These are phyloP conservation scores for Priocnemis perturbator DNA, from an alignment of 2,888 invertebrate genomes.

Conservation along the genomic window DNA sequence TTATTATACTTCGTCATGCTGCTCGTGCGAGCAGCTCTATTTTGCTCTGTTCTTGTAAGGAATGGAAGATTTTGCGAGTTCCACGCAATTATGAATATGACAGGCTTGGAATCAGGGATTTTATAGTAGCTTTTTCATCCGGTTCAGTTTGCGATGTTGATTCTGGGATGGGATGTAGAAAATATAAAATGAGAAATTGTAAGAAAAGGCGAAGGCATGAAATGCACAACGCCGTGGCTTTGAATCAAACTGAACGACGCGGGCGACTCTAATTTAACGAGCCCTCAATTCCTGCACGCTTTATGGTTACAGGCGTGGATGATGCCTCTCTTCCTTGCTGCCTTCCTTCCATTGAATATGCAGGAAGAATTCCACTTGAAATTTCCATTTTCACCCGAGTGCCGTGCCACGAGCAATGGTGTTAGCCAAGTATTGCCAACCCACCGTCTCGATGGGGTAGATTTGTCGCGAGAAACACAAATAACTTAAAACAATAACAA, in stretches of 20 bases:
- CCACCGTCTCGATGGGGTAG: conserved; percentile 30
- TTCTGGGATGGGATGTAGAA: not conserved
- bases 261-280: conserved; percentile 40
- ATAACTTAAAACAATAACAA: not conserved
- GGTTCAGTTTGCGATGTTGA: too few species aligned
- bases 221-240: conserved; percentile 24
- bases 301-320: conserved; percentile 29
- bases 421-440: conserved; percentile 9
- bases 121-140: too few species aligned
- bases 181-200: conserved; percentile 15
- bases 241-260: conserved; percentile 43
- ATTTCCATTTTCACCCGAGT: conserved; percentile 49
- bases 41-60: too few species aligned
- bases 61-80: too few species aligned
- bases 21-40: too few species aligned
- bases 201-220: conserved; percentile 22
- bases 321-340: conserved; percentile 38
- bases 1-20: too few species aligned
- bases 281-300: conserved; percentile 44
- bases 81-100: too few species aligned
- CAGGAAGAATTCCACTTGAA: conserved; percentile 43
- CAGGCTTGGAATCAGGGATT: too few species aligned
- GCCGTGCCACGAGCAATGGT: conserved; percentile 16
- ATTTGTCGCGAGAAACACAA: not conserved
- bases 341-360: conserved; percentile 44